phyloP scores from a whole-genome alignment of 2,797 vertebrate genomes.

The Xiphorhynchus erythropygius region DNA sequence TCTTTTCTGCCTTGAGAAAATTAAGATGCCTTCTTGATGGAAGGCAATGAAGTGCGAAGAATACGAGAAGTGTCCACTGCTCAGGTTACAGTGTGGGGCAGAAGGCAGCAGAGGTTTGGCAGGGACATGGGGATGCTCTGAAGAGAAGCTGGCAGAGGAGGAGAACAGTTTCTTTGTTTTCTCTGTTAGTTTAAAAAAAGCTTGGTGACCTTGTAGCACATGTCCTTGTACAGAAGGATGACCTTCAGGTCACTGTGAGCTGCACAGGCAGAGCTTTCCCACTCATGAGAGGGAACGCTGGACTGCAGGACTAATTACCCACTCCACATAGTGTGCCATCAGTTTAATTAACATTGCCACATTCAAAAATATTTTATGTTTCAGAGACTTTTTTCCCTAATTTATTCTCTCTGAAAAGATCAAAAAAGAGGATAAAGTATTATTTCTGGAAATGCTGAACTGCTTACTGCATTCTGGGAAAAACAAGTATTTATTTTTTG shows the following conservation, averaged over 20 bases:
- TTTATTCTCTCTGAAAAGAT: neutral
- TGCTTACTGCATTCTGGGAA: neutral
- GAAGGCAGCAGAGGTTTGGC: neutral
- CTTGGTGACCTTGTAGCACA: neutral
- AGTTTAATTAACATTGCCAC: neutral
- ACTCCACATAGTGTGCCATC: neutral
- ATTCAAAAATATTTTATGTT: neutral
- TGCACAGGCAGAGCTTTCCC: neutral
- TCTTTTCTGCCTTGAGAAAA: neutral
- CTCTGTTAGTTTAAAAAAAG: neutral
- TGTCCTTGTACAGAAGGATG: neutral
- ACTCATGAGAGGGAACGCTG: neutral
- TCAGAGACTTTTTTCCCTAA: neutral
- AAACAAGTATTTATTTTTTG: neutral
- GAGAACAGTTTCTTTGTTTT: constrained; percentile 4
- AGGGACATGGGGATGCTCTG: neutral
- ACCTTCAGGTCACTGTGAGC: constrained; percentile 15
- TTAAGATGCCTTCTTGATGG: neutral
- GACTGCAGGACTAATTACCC: neutral
- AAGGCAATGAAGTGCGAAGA: neutral
- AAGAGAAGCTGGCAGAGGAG: neutral
- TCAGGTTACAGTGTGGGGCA: neutral
- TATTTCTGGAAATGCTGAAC: constrained; percentile 2
- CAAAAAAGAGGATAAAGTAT: neutral
- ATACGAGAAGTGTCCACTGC: neutral